These are phyloP conservation scores for Euthynnus affinis DNA, from an alignment of 2,797 vertebrate genomes.

Conservation along the genomic window DNA sequence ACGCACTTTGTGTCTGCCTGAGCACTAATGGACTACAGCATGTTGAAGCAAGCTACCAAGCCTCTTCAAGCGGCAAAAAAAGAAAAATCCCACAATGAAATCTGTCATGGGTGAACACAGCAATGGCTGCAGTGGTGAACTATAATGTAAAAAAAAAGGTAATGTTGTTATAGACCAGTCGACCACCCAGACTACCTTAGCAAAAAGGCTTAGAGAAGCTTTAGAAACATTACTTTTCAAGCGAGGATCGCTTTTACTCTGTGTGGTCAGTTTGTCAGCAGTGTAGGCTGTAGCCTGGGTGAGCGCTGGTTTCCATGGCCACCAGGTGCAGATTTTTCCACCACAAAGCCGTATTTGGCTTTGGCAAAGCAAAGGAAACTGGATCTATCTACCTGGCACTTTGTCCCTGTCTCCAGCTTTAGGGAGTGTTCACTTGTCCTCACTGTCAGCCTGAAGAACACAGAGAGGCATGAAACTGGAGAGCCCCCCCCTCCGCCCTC, in stretches of 20 bases:
- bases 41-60: conserved; percentile 15
- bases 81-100: neutral
- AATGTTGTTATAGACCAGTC: neutral
- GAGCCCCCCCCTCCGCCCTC: conserved; percentile 43
- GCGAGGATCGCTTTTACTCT: conserved; percentile 30
- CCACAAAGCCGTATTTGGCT: conserved; percentile 80
- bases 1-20: neutral
- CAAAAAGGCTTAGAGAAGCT: conserved; percentile 3
- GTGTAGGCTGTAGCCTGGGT: conserved; percentile 42
- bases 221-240: conserved; percentile 7
- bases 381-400: conserved; percentile 82
- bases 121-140: neutral
- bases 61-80: neutral
- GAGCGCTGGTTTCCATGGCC: conserved; percentile 79
- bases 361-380: conserved; percentile 76
- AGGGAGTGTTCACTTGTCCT: conserved; percentile 81
- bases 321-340: conserved; percentile 85
- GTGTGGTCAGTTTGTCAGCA: conserved; percentile 58
- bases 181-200: conserved; percentile 10
- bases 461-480: conserved; percentile 76
- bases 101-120: neutral
- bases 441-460: conserved; percentile 77
- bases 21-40: neutral
- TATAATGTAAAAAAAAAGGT: neutral
- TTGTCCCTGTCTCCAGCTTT: conserved; percentile 77